These are phyloP conservation scores for Centrocercus urophasianus DNA, from an alignment of 2,113 vertebrate genomes.

Conservation along the genomic window DNA sequence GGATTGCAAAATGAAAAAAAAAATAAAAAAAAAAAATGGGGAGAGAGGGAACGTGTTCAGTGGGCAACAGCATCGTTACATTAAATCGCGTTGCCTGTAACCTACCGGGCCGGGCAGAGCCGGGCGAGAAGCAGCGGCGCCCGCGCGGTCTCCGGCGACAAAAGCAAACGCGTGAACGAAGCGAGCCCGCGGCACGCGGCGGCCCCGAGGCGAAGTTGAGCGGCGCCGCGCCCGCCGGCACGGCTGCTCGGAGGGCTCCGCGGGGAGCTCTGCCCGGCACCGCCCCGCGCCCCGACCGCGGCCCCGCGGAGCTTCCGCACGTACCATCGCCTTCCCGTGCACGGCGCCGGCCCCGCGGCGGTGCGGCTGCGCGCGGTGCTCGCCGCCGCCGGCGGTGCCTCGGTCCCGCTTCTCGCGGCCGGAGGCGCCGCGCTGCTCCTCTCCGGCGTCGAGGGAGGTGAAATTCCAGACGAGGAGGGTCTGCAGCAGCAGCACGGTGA, in stretches of 20 bases:
- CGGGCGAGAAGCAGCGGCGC: too few relatives aligned
- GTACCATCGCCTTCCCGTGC: slow-evolving; percentile 72
- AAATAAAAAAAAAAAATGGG: too few relatives aligned
- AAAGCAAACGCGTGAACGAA: not conserved
- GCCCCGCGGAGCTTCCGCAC: not conserved
- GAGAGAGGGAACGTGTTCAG: too few relatives aligned
- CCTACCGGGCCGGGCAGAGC: too few relatives aligned
- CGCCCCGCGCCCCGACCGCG: too few relatives aligned
- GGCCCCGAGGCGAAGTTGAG: not conserved
- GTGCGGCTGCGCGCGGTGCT: slow-evolving; percentile 74
- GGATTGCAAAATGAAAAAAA: too few relatives aligned
- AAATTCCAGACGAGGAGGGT: slow-evolving; percentile 92
- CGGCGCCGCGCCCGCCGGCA: too few relatives aligned
- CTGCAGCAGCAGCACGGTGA: slow-evolving; percentile 91
- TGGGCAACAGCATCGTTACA: too few relatives aligned
- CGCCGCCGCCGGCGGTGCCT: slow-evolving; percentile 32
- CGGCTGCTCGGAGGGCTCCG: too few relatives aligned
- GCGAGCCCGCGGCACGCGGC: accelerated
- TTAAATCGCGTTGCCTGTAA: too few relatives aligned
- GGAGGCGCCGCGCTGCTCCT: slow-evolving; percentile 76
- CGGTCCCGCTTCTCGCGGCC: slow-evolving; percentile 77
- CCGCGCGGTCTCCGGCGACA: too few relatives aligned
- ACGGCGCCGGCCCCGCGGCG: slow-evolving; percentile 76
- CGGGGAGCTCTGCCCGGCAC: too few relatives aligned
- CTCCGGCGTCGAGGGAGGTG: slow-evolving; percentile 90